Percentiles rank a stretch among this genome's conserved stretches.
Evolutionary conservation across 2,797 vertebrate species (phyloP).

Genomic region (Naso thynnoides): DNA sequence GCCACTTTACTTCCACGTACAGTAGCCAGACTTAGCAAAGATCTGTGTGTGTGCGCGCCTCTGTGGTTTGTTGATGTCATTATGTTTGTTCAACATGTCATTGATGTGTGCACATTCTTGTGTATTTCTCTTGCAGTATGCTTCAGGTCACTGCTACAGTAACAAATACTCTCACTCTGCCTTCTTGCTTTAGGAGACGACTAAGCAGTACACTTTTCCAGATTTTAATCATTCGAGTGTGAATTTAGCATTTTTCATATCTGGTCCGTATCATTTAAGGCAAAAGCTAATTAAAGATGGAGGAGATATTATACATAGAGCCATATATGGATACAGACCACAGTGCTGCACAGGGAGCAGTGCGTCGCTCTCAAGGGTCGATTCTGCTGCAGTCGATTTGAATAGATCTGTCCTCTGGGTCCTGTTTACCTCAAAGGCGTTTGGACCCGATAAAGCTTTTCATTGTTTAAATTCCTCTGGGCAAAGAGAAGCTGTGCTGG

Average conservation of each 20-base stretch:
- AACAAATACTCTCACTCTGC: neutral
- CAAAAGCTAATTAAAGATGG: conserved; percentile 67
- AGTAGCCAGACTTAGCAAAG: neutral
- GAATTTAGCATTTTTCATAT: conserved; percentile 40
- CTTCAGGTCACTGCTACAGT: conserved; percentile 23
- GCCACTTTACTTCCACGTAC: conserved; percentile 26
- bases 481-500: conserved; percentile 20
- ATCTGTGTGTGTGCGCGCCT: neutral
- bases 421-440: conserved; percentile 47
- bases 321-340: conserved; percentile 29
- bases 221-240: conserved; percentile 30
- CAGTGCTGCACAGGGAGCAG: conserved; percentile 47
- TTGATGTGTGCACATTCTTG: neutral
- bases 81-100: conserved; percentile 34
- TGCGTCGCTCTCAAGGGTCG: conserved; percentile 24
- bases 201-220: conserved; percentile 29
- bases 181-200: conserved; percentile 1
- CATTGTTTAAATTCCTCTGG: conserved; percentile 56
- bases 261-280: conserved; percentile 50
- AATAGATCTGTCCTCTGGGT: conserved; percentile 66
- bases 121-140: conserved; percentile 18
- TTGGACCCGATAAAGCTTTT: conserved; percentile 47
- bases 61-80: neutral
- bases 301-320: conserved; percentile 36
- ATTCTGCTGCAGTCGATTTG: conserved; percentile 45